Conservation (phyloP, 64 coral and sea anemone genomes). For the Montipora sp. region DNA sequence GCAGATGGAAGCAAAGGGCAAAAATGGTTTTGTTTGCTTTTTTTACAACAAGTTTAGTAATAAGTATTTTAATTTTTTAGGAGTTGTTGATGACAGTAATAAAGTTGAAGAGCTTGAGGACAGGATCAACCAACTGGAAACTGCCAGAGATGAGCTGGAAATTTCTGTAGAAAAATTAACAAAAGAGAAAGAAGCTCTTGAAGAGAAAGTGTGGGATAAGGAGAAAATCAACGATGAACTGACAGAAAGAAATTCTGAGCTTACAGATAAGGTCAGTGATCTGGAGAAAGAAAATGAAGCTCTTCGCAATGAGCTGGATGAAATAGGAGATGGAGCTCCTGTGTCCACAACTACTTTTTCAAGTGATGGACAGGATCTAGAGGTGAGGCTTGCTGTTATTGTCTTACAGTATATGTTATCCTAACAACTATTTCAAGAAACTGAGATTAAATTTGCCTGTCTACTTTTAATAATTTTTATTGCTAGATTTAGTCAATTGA, state of each 20-base stretch:
- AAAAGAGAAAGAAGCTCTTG: slow-evolving; percentile 77
- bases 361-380: slow-evolving; percentile 33
- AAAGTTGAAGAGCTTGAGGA: slow-evolving; percentile 96
- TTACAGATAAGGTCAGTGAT: slow-evolving; percentile 65
- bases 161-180: slow-evolving; percentile 77
- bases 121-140: slow-evolving; percentile 74
- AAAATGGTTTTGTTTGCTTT: not conserved
- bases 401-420: no score
- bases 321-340: slow-evolving; percentile 69
- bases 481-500: no score
- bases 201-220: slow-evolving; percentile 70
- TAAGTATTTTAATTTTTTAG: slow-evolving; percentile 16
- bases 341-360: slow-evolving; percentile 8
- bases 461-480: no score
- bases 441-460: no score
- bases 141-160: slow-evolving; percentile 78
- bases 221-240: slow-evolving; percentile 58
- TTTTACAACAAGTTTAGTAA: not conserved
- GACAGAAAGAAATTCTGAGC: slow-evolving; percentile 71
- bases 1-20: no score
- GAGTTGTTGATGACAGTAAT: slow-evolving; percentile 57
- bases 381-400: slow-evolving; percentile 6
- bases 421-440: no score
- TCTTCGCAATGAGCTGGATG: slow-evolving; percentile 78
- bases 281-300: slow-evolving; percentile 85